Conservation (phyloP, 53 echinoderm and acorn worm species). For the Crossaster papposus region DNA sequence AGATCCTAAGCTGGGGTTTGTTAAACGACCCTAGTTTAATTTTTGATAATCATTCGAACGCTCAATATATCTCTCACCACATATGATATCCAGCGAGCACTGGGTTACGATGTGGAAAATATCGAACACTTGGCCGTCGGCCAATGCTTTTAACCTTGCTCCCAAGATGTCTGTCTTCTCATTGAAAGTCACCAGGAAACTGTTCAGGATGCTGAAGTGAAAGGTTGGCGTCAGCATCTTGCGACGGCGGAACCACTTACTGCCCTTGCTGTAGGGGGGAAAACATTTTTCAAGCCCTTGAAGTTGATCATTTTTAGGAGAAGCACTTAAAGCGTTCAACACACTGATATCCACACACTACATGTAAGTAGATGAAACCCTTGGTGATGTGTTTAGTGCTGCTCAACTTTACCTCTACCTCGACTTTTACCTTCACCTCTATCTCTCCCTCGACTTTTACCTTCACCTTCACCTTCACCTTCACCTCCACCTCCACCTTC, state of each 20-base stretch:
- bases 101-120: constrained; percentile 79
- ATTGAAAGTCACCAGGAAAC: constrained; percentile 84
- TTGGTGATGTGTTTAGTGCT: constrained; percentile 85
- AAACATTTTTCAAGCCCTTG: background rate
- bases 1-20: no score
- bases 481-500: no score
- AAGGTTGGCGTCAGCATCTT: constrained; percentile 92
- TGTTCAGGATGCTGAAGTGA: constrained; percentile 87
- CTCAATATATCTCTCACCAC: constrained; percentile 66
- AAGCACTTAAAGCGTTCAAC: no score
- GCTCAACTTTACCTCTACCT: constrained; percentile 74
- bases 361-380: constrained; percentile 76
- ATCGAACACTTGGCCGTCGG: constrained; percentile 67
- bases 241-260: constrained; percentile 83
- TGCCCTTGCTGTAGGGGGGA: constrained; percentile 67
- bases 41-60: no score
- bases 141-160: constrained; percentile 60
- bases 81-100: constrained; percentile 89
- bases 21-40: no score
- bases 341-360: background rate
- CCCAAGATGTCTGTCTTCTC: constrained; percentile 78
- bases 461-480: no score
- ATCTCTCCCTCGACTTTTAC: no score
- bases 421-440: no score
- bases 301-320: background rate